A percentile compares a stretch with the other conserved stretches of the same genome.
These are phyloP conservation scores for Schizopygopsis pylzovi DNA, from an alignment of 2,797 vertebrate genomes.

Conservation along the genomic window DNA sequence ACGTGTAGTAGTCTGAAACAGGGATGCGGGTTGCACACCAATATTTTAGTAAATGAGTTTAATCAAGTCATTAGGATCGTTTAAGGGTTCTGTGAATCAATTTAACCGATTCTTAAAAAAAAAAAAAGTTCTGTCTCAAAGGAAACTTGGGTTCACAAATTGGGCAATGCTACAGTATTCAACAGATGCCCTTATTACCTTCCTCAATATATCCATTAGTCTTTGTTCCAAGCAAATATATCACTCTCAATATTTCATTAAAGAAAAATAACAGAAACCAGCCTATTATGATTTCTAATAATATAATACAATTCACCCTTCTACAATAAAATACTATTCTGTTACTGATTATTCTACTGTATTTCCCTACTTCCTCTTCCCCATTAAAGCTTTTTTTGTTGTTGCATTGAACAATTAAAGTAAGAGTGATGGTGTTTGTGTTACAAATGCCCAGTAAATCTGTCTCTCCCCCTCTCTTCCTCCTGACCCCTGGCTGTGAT, in stretches of 20 bases:
- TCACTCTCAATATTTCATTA: background rate
- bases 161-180: background rate
- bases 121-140: background rate
- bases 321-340: background rate
- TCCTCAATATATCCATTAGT: background rate
- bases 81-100: background rate
- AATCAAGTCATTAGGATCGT: background rate
- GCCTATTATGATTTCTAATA: background rate
- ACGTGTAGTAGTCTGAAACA: background rate
- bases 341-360: background rate
- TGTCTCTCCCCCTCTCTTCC: conserved; percentile 32
- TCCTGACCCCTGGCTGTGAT: conserved; percentile 69
- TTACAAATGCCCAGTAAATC: conserved; percentile 39
- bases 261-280: conserved; percentile 1
- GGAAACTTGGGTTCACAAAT: background rate
- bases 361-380: background rate
- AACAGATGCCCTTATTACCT: background rate
- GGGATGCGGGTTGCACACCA: background rate
- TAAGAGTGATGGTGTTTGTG: conserved; percentile 18
- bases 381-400: background rate
- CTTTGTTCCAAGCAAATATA: background rate
- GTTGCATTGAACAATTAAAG: background rate
- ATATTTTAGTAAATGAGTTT: background rate
- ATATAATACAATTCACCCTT: background rate
- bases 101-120: background rate